These are phyloP conservation scores for Cryptocheilus praepositus DNA, from an alignment of 2,888 invertebrate genomes.

Conservation along the genomic window DNA sequence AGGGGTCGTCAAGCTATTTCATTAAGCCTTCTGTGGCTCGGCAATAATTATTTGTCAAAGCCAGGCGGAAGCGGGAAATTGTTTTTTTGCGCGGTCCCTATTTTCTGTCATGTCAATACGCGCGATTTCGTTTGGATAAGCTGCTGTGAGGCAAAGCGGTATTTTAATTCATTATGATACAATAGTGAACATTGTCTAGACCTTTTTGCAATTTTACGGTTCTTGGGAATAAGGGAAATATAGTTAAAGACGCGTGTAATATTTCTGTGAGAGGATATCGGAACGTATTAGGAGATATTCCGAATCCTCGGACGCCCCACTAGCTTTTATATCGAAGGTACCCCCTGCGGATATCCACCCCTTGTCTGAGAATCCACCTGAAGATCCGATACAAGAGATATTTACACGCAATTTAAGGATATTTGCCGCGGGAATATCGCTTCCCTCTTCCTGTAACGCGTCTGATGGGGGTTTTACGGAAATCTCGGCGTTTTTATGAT, in stretches of 20 bases:
- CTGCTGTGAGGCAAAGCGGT: too few species aligned
- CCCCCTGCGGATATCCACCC: slow-evolving; percentile 43
- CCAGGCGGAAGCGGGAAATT: too few species aligned
- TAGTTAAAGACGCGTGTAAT: slow-evolving; percentile 17
- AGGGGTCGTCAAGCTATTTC: slow-evolving; percentile 55
- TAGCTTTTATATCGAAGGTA: slow-evolving; percentile 39
- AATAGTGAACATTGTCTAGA: too few species aligned
- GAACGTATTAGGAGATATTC: slow-evolving; percentile 42
- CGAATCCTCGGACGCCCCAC: slow-evolving; percentile 40
- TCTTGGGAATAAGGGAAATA: too few species aligned
- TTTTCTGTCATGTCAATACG: too few species aligned
- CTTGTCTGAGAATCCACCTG: slow-evolving; percentile 51
- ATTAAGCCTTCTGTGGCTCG: slow-evolving; percentile 45
- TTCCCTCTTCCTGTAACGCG: slow-evolving; percentile 24
- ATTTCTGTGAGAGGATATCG: slow-evolving; percentile 47
- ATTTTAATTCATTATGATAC: too few species aligned
- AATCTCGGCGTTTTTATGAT: slow-evolving; percentile 27
- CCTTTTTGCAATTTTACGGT: too few species aligned
- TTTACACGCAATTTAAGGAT: slow-evolving; percentile 63
- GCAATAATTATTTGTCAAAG: slow-evolving; percentile 48
- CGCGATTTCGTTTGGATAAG: too few species aligned
- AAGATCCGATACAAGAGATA: slow-evolving; percentile 62
- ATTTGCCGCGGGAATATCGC: slow-evolving; percentile 52
- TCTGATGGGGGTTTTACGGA: slow-evolving; percentile 26
- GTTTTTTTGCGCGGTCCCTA: too few species aligned